Evolutionary conservation across 2,888 invertebrate species (phyloP), one percentile per base, ranked within the genome.

Genomic region (Gymnoscelis rufifasciata): DNA sequence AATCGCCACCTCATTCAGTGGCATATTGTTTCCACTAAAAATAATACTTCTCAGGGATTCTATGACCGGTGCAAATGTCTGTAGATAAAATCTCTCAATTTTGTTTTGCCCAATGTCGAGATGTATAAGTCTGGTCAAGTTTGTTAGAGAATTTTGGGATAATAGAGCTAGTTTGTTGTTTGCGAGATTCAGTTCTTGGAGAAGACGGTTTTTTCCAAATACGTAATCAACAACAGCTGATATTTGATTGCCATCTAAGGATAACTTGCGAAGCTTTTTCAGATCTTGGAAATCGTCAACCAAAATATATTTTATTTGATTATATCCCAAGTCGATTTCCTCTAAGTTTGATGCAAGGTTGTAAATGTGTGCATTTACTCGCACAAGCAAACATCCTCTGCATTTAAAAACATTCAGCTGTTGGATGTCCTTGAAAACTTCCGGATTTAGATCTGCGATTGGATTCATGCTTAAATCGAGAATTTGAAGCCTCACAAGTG

Each of bases 361-460:
- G 81, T 94, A 95, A 62, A 95, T 90, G 72, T 94, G 93, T 7
- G 93, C 92, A 82, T 95, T 95, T 62, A 95, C 91, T 73, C 93
- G 91, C 63, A 91, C 89, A 58, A 95, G 78, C 45, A 91, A 89
- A 77, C 95, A 95, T 56, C 90, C 87, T 57, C 94, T 90, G 72
- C 95, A 94, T 68, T 91, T 92, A 57, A 95, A 90, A 51, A 91
- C 83, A 68, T 90, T 90, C 51, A 95, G 82, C 63, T 92, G 92
- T 90, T 93, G 91, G 49, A 91, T 90, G 78, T 94, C 94, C 70
- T 93, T 93, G 77, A 94, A 94, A 37, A 93, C 93, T 79, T 95
- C 95, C 7, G 94, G 94, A 66, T 92, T 91, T 48, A 95, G 88
- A 67, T 94, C 93, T 39, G 89, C 82, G 38, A 95, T 77, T 36